phyloP scores from a whole-genome alignment of 2,113 vertebrate genomes.

The Suricata suricatta region DNA sequence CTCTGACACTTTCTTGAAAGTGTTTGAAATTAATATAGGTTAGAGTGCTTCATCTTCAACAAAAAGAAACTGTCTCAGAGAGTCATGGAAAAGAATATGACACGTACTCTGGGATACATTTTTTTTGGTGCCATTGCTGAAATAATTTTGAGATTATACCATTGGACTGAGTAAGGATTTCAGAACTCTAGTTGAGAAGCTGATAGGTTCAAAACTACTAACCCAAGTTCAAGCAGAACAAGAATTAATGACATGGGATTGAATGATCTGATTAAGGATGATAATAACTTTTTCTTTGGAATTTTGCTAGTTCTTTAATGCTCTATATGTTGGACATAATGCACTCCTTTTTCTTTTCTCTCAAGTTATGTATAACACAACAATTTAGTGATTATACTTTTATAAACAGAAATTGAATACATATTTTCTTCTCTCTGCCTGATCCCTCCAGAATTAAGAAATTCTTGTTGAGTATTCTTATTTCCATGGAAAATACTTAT shows the following conservation, averaged over 20 bases:
- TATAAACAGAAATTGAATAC: conserved; percentile 24
- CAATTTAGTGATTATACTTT: background rate
- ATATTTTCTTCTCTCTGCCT: background rate
- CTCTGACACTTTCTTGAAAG: background rate
- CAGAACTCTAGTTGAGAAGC: background rate
- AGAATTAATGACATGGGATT: background rate
- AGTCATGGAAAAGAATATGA: background rate
- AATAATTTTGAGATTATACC: background rate
- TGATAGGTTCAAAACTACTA: background rate
- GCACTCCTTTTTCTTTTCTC: background rate
- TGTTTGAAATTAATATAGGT: background rate
- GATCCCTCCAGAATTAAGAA: conserved; percentile 18
- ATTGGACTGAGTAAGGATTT: background rate
- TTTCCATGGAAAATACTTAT: conserved; percentile 40
- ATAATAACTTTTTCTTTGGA: background rate
- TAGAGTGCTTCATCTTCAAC: background rate
- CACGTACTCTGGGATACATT: no score
- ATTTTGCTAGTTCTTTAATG: background rate
- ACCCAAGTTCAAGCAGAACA: background rate
- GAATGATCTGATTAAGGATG: background rate
- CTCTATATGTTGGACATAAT: background rate
- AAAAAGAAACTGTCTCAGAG: background rate
- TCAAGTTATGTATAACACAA: background rate
- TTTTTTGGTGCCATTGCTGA: background rate
- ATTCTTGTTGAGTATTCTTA: conserved; percentile 25